Base-by-base conservation (phyloP, 1,140 invertebrate genomes). In the Drosophila obscura region DNA sequence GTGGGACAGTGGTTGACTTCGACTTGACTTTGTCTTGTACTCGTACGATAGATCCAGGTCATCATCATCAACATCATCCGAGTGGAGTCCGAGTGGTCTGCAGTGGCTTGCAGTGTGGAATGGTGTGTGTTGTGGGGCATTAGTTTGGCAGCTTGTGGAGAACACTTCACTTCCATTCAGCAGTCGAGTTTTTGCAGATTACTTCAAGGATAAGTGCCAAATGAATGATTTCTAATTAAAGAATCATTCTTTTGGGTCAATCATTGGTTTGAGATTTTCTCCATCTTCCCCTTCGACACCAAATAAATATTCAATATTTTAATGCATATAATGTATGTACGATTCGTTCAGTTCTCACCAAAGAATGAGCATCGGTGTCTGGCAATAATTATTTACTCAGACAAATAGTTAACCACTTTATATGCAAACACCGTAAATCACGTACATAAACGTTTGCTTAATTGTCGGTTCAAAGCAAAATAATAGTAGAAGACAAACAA, bases 401-500 rank as follows among this genome's bases (percentile, higher is more conserved):
- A 48, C 43, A 62, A 39, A 65, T 49, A 49, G 58, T 26, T 62
- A 19, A 39, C 24, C 5, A 63, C 22, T 65, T 65, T 49, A 60
- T 63, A 28, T 49, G 63, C 62, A 64, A 64, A n/a, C 7, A 15
- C n/a, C 46, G 26, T 64, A 64, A 59, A 48, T 64, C 58, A 48
- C 55, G 31, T 59, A 49, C 55, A 45, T 59, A 49, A 65, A 41
- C 28, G 62, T 39, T 43, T 49, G n/a, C 22, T 49, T 63, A 63
- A 65, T 63, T 63, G 63, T 13, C 45, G 41, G 22, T 49, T 62
- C 35, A 41, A 28, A 8, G 15, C 24, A 28, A 64, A 60, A 24
- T 22, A 22, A 5, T 13, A 31, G 5, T 8, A 45, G 16, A 44
- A 22, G 15, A 57, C 28, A 39, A 45, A 35, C 16, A 9, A 3